Percentiles rank a stretch among this genome's conserved stretches.
Evolutionary conservation across 2,113 vertebrate species (phyloP).

Genomic region (Caloenas nicobarica): DNA sequence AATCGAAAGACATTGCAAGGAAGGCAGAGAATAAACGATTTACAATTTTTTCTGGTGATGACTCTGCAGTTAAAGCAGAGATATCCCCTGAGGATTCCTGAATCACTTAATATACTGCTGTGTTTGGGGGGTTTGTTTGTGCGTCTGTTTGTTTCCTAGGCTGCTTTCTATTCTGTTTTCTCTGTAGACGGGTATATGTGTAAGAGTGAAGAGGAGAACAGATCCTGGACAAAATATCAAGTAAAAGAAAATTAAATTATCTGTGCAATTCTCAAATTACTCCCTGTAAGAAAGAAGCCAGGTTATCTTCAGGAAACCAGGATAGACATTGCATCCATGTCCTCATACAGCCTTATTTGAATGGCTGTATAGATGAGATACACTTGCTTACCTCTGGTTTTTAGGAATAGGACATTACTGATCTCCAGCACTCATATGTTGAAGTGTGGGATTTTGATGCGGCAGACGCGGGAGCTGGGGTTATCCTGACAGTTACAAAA

Average conservation of each 20-base stretch:
- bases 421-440: rapidly evolving
- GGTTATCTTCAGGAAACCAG: neutral
- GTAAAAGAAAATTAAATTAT: constrained; percentile 12
- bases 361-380: neutral
- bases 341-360: neutral
- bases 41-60: constrained; percentile 13
- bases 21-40: constrained; percentile 23
- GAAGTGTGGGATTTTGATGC: neutral
- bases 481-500: neutral
- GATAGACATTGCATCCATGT: rapidly evolving
- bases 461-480: neutral
- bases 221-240: neutral
- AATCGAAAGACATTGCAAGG: neutral
- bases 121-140: too few relatives aligned
- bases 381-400: neutral
- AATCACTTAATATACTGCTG: neutral
- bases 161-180: neutral
- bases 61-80: constrained; percentile 38
- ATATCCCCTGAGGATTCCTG: neutral
- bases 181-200: neutral
- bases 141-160: neutral
- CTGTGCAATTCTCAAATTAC: neutral
- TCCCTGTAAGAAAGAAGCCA: neutral
- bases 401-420: neutral
- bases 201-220: neutral